These are phyloP conservation scores for Theonella swinhoei DNA, from an alignment of 37 sponge, comb jelly and placozoan species.

Conservation along the genomic window DNA sequence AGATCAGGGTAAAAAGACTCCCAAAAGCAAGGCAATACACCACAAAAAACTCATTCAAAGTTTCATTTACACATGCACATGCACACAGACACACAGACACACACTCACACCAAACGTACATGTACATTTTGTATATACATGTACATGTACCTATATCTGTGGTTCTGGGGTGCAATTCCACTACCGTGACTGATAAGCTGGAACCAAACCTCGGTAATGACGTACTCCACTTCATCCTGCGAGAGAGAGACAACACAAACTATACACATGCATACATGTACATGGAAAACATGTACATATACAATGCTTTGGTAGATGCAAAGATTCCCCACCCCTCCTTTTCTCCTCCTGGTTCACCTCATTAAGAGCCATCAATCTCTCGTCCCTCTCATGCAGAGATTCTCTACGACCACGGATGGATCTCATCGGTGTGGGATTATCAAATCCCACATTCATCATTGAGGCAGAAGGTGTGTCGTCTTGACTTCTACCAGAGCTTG, in stretches of 20 bases:
- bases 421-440: slow-evolving; percentile 26
- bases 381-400: slow-evolving; percentile 2
- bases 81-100: too few species aligned
- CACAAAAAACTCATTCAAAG: too few species aligned
- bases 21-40: too few species aligned
- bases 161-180: slow-evolving; percentile 37
- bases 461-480: slow-evolving; percentile 11
- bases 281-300: not conserved
- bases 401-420: not conserved
- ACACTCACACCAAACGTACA: too few species aligned
- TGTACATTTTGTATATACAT: too few species aligned
- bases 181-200: slow-evolving; percentile 13
- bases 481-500: not conserved
- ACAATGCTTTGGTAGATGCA: not conserved
- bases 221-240: slow-evolving; percentile 63
- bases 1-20: too few species aligned
- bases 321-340: too few species aligned
- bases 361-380: slow-evolving; percentile 32
- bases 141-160: not conserved
- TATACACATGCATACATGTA: slow-evolving; percentile 24
- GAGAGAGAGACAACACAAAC: not conserved
- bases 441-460: slow-evolving; percentile 13
- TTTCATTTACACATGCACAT: too few species aligned
- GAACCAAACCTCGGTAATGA: slow-evolving; percentile 41
- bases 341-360: too few species aligned